Base-by-base conservation (phyloP, 1,140 invertebrate species). In the Cotesia typhae region DNA sequence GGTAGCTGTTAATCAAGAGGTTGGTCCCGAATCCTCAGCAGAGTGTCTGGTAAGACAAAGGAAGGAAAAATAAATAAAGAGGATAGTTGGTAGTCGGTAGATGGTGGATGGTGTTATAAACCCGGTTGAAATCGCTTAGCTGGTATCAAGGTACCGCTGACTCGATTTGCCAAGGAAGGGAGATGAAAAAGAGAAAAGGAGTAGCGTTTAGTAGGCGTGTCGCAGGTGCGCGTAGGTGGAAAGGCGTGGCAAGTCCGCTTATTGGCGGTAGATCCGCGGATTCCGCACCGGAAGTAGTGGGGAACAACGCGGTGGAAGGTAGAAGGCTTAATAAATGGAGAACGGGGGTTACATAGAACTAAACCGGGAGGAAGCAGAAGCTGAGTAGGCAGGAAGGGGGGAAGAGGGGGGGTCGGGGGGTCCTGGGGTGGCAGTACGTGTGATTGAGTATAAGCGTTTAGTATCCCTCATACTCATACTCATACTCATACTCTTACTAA, bases 181-280 rank as follows among this genome's bases (percentile, higher is more conserved):
- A 36, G 10, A 17, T 53, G 70, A 67, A 17, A 61, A 38, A 67
- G 38, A 60, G 37, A 10, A 64, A 12, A 14, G 41, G 35, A 51
- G 51, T 47, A 53, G 67, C 51, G 61, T 57, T 71, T 73, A 41
- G 55, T 64, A 66, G 76, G 76, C 76, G 76, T 77, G 74, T 65
- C 76, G 67, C 76, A 77, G 76, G 76, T 77, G 76, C 74, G 76
- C 76, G 76, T 77, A 74, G 76, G 76, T 77, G 76, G 73, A 70
- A 66, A 61, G 76, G 76, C 76, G 76, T 75, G 74, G 76, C 65
- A 53, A 35, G 5, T 70, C 51, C 65, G 51, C 28, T 57, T 60
- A 74, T 73, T 76, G 75, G 75, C 60, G 55, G 71, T 17, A 53
- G 61, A 14, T 41, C 52, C 10, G 61, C 57, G 59, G 28, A n/a